Evolutionary conservation across 2,797 vertebrate genomes (phyloP).

Genomic region (Sebastes baramenuke): DNA sequence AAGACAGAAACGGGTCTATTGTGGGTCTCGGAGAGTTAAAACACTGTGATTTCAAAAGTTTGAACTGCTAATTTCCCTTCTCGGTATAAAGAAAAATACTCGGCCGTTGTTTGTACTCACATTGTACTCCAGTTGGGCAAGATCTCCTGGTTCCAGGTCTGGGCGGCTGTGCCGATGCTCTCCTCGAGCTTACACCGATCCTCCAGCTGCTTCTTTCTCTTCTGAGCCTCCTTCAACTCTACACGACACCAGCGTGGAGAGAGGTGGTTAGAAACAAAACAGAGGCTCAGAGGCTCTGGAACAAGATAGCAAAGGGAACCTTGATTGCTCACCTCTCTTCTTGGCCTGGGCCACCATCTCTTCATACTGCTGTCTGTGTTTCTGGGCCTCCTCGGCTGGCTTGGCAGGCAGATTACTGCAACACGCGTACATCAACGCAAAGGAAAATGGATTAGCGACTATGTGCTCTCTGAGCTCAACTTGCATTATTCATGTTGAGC

Average conservation of each 20-base stretch:
- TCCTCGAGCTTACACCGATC: conserved; percentile 92
- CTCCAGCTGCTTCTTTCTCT: conserved; percentile 90
- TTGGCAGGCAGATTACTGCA: conserved; percentile 96
- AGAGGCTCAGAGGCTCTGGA: not conserved
- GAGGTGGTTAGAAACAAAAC: not conserved
- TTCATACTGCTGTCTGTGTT: conserved; percentile 93
- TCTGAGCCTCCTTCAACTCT: conserved; percentile 95
- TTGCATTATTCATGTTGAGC: conserved; percentile 70
- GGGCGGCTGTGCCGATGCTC: conserved; percentile 91
- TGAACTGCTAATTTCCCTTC: too few species aligned
- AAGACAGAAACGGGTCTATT: too few species aligned
- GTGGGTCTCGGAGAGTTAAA: too few species aligned
- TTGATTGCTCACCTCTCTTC: conserved; percentile 84
- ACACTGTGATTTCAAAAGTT: too few species aligned
- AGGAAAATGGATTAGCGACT: not conserved
- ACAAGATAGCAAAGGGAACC: not conserved
- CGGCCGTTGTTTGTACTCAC: conserved; percentile 75
- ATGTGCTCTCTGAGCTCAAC: not conserved
- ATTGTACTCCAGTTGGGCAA: conserved; percentile 93
- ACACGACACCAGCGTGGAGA: not conserved
- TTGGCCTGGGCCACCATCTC: conserved; percentile 96
- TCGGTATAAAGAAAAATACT: too few species aligned
- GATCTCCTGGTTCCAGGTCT: conserved; percentile 95
- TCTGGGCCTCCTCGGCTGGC: conserved; percentile 93
- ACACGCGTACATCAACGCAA: not conserved